phyloP scores from a whole-genome alignment of 2,113 vertebrate species.

The Talpa occidentalis region DNA sequence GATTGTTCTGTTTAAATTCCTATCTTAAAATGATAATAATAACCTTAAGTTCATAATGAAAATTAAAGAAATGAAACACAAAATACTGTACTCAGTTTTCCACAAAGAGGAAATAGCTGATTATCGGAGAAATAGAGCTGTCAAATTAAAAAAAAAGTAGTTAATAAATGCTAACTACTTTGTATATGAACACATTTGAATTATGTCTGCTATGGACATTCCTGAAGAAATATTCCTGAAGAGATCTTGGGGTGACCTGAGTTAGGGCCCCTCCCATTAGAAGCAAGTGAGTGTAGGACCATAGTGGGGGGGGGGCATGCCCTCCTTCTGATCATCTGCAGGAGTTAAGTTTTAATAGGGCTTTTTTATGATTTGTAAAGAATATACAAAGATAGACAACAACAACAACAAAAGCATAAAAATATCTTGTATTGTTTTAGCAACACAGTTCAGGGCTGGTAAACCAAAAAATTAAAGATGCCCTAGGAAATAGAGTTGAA shows the following conservation, averaged over 20 bases:
- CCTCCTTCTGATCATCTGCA: background rate
- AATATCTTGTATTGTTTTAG: slow-evolving; percentile 33
- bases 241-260: background rate
- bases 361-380: background rate
- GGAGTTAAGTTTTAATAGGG: background rate
- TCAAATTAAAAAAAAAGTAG: background rate
- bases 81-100: background rate
- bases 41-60: background rate
- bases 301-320: no score
- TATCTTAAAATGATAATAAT: slow-evolving; percentile 19
- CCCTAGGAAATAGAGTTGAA: background rate
- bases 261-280: background rate
- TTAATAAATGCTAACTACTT: slow-evolving; percentile 7
- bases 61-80: slow-evolving; percentile 10
- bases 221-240: background rate
- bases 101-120: slow-evolving; percentile 19
- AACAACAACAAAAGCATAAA: background rate
- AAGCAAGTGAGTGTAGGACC: background rate
- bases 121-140: background rate
- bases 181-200: background rate
- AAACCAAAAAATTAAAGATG: slow-evolving; percentile 22
- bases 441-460: slow-evolving; percentile 11
- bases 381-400: background rate
- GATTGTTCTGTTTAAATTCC: background rate
- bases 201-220: background rate